Conservation (phyloP, 1,140 invertebrate genomes). For the Euschistus heros region DNA sequence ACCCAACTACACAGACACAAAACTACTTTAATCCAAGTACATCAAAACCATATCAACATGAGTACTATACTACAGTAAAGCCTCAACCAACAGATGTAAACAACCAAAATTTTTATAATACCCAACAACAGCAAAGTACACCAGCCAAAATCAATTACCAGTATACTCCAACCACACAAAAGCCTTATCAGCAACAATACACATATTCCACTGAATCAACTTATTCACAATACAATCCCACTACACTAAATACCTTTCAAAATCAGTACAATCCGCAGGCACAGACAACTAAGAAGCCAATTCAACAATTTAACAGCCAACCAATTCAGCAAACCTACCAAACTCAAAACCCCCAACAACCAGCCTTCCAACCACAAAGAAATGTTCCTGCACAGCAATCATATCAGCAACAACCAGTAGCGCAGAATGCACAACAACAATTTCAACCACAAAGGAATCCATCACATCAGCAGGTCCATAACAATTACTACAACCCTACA, state of each 20-base stretch:
- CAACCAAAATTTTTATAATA: conserved; percentile 7
- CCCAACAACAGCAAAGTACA: conserved; percentile 2
- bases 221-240: conserved; percentile 9
- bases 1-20: conserved; percentile 12
- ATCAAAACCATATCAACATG: neutral
- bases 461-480: neutral
- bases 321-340: neutral
- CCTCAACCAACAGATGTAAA: neutral
- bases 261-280: conserved; percentile 7
- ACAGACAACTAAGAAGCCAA: neutral
- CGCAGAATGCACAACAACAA: neutral
- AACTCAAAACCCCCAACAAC: neutral
- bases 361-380: conserved; percentile 1
- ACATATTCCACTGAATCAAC: neutral
- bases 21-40: conserved; percentile 1
- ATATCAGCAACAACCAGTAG: neutral
- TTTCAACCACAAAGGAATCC: conserved; percentile 11
- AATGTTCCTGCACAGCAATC: neutral
- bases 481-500: conserved; percentile 4
- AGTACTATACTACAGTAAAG: neutral
- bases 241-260: conserved; percentile 5
- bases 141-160: neutral
- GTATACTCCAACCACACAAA: neutral
- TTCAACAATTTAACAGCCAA: conserved; percentile 8
- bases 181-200: conserved; percentile 4